Base-by-base conservation (phyloP, 2,113 vertebrate species). In the Daubentonia madagascariensis region DNA sequence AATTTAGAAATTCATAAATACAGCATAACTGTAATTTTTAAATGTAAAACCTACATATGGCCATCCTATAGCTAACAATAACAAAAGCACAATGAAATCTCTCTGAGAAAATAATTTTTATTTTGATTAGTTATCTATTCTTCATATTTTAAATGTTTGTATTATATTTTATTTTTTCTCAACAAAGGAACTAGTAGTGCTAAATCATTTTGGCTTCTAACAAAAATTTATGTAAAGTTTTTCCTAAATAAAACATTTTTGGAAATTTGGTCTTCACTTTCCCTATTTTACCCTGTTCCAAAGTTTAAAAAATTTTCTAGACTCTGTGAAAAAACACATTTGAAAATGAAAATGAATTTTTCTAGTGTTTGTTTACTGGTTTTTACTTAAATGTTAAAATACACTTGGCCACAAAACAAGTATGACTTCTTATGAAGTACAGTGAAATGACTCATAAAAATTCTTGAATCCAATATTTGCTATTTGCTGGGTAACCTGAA, bases 321-420 rank as follows among this genome's bases (percentile, higher is more conserved):
- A 81, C 8, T 57, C 28, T n/a, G 30, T 50, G 37, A 8, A 65
- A 95, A 95, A 92, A 95, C 65, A 75, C 40, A 80, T 52, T 79
- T 91, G 59, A 89, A 98, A 87, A 68, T 81, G 1, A 70, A 95
- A 94, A 63, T 57, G 2, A n/a, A 63, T 32, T 76, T 92, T 92
- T 95, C 50, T 59, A 50, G 32, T 68, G 57, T 89, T 92, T 96
- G 35, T 85, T 92, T 68, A 80, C 85, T 72, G 68, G 43, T 35
- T 96, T 96, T 81, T 78, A 92, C 48, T 96, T 96, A 87, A 83
- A 61, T 63, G 91, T 84, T 94, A 92, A 95, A 70, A 90, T 86
- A 80, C 96, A 96, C 5, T 78, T 81, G 70, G 65, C 35, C 70
- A 48, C 17, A 95, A 95, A 73, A 10, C 54, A 94, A 57, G 6